Evolutionary conservation across 2,888 invertebrate genomes (phyloP), one percentile per base, ranked within the genome.

Genomic region (Mythimna lalbum): DNA sequence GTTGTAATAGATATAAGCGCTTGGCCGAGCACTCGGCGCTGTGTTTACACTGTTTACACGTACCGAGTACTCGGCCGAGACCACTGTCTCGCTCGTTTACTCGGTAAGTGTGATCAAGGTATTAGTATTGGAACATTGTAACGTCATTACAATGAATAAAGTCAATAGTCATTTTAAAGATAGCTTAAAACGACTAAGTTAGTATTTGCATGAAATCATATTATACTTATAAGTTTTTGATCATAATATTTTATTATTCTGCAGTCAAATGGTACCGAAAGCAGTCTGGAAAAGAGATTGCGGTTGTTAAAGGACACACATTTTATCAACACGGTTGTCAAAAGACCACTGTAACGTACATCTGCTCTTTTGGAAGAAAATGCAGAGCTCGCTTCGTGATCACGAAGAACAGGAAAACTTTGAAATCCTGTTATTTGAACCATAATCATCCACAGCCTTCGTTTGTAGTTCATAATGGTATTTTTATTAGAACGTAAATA

Each of bases 341-440:
- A 0, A 76, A 52, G n/a, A 33, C 52, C 4, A 73, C 81, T 0
- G 73, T 73, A 4, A 3, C 61, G 5, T 80, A 73, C 7, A 50
- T 53, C 17, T 59, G 80, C 36, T 73, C 74, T 4, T 43, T 36
- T 6, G 80, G 80, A 17, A 50, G 63, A 31, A 63, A 27, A 17
- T 77, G 77, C 63, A 73, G 43, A 9, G 67, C 77, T 27, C 67
- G 79, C 6, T 77, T 77, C 52, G 52, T 60, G 17, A 50, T 73
- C 21, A 79, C 79, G 1, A 79, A 79, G 14, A 57, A 68, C 21
- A 63, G 63, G n/a, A 10, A 10, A 21, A 21, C 1, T 19, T 64
- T 77, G 63, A 77, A 61, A 56, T 67, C 67, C 17, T n/a, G 27
- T 61, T 59, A 73, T 0, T n/a, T 67, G 5, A 39, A 49, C 0